Evolutionary conservation across 2,797 vertebrate species (phyloP).

Genomic region (Anas bernieri): DNA sequence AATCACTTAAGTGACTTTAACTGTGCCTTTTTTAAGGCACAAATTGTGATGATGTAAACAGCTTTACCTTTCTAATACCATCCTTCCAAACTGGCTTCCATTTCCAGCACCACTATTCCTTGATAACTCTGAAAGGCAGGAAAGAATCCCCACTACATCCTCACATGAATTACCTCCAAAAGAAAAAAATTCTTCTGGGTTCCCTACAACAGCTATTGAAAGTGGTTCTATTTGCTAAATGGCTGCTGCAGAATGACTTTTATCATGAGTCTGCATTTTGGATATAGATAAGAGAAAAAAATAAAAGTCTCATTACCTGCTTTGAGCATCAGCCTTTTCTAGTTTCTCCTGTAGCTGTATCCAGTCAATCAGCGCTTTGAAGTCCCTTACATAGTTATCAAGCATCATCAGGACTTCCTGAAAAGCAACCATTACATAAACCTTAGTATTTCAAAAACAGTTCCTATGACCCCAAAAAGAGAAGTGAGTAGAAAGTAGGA

Average conservation of each 20-base stretch:
- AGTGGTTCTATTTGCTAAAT: background rate
- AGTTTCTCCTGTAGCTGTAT: slow-evolving; percentile 98
- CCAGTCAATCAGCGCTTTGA: slow-evolving; percentile 99
- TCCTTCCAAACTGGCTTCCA: background rate
- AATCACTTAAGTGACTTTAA: background rate
- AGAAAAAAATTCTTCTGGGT: background rate
- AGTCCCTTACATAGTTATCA: slow-evolving; percentile 98
- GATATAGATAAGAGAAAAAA: background rate
- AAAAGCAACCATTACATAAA: slow-evolving; percentile 43
- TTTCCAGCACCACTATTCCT: background rate
- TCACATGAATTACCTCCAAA: background rate
- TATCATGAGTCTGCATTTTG: background rate
- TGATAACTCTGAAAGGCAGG: background rate
- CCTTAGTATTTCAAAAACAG: background rate
- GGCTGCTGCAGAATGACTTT: background rate
- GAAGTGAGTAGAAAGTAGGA: background rate
- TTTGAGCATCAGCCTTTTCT: slow-evolving; percentile 98
- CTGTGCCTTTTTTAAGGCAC: background rate
- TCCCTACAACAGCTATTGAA: background rate
- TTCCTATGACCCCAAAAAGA: background rate
- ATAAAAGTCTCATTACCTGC: slow-evolving; percentile 85
- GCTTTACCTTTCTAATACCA: background rate
- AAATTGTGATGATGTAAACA: rapidly evolving
- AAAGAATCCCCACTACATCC: background rate
- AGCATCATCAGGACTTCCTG: slow-evolving; percentile 99